Percentiles rank a stretch among this genome's conserved stretches.
These are phyloP conservation scores for Rhinoptilus africanus DNA, from an alignment of 2,113 vertebrate species.

Conservation along the genomic window DNA sequence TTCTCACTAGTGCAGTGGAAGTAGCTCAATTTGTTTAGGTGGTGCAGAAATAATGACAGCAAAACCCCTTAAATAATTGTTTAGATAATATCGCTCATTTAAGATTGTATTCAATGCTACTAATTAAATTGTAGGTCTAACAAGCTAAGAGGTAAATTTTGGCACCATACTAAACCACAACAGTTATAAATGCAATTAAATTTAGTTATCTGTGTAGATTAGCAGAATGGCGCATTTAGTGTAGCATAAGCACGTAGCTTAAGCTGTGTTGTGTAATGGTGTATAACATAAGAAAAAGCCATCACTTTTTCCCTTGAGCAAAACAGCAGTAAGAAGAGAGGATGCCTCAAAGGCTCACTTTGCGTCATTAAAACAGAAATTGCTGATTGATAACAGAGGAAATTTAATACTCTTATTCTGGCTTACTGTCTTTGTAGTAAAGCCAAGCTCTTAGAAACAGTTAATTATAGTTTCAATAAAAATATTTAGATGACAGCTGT, in stretches of 20 bases:
- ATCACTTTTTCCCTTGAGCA: not conserved
- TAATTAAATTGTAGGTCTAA: conserved; percentile 35
- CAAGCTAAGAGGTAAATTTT: conserved; percentile 34
- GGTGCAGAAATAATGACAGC: not conserved
- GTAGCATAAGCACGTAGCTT: not conserved
- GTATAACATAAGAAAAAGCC: not conserved
- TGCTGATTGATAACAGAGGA: conserved; percentile 22
- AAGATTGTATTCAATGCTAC: not conserved
- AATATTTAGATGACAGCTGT: conserved; percentile 26
- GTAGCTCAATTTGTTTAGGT: not conserved
- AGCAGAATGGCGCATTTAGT: conserved; percentile 11
- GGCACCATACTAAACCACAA: conserved; percentile 18
- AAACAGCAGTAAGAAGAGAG: not conserved
- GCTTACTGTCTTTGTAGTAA: conserved; percentile 24
- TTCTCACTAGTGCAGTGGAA: not conserved
- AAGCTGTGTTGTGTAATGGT: not conserved
- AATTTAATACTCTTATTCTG: conserved; percentile 21
- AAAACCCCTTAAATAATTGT: not conserved
- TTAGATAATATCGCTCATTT: not conserved
- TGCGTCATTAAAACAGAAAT: not conserved
- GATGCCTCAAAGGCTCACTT: not conserved
- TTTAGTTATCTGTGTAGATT: conserved; percentile 39
- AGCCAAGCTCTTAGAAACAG: conserved; percentile 36
- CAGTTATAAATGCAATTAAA: conserved; percentile 48
- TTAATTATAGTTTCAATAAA: conserved; percentile 56